Percentiles rank a stretch among this genome's conserved stretches.
These are phyloP conservation scores for Mohoua ochrocephala DNA, from an alignment of 2,113 vertebrate genomes.

Conservation along the genomic window DNA sequence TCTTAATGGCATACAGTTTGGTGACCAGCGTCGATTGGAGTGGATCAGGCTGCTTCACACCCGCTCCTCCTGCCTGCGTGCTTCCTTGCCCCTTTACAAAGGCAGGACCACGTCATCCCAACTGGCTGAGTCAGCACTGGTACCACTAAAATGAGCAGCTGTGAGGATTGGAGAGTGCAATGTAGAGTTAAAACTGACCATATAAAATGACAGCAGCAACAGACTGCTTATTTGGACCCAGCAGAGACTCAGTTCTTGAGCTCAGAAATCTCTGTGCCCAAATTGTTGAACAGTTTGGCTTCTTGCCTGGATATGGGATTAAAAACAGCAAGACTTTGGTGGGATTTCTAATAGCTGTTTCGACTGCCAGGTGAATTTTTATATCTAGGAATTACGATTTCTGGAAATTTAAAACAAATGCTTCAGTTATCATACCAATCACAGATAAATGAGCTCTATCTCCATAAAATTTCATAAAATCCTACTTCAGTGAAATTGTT, in stretches of 20 bases:
- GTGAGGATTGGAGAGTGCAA: background rate
- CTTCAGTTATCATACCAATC: background rate
- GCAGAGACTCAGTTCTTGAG: background rate
- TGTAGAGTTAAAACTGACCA: background rate
- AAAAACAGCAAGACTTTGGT: background rate
- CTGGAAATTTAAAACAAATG: slow-evolving; percentile 2
- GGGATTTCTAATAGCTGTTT: background rate
- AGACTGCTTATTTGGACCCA: background rate
- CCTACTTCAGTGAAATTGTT: background rate
- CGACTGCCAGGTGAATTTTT: background rate
- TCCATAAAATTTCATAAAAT: background rate
- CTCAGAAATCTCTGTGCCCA: background rate
- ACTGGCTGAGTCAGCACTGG: background rate
- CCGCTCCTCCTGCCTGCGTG: rapidly evolving
- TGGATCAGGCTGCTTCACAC: background rate
- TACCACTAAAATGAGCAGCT: background rate
- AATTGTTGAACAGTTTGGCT: background rate
- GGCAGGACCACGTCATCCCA: background rate
- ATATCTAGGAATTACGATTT: background rate
- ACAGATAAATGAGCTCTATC: background rate
- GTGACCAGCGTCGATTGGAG: background rate
- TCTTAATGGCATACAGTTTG: background rate
- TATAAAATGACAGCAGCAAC: background rate
- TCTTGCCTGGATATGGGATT: background rate
- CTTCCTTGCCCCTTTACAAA: background rate